Evolutionary conservation across 2,113 vertebrate species (phyloP).

Genomic region (Rattus norvegicus): GRCr8 NC_086031.1:67003001-67003500

Average conservation of each 20-base stretch:
- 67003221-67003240: not conserved
- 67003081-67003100: not conserved
- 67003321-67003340: not conserved
- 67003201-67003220: not conserved
- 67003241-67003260: not conserved
- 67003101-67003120: not conserved
- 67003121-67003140: not conserved
- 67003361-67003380: not conserved
- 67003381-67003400: not conserved
- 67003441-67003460: not conserved
- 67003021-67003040: not conserved
- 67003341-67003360: not conserved
- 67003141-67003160: not conserved
- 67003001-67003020: not conserved
- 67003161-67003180: not conserved
- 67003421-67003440: not conserved
- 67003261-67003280: not conserved
- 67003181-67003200: not conserved
- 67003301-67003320: not conserved
- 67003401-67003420: not conserved
- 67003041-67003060: not conserved
- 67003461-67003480: not conserved
- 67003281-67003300: not conserved
- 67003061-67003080: not conserved
- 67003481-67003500: not conserved